A percentile compares a stretch with the other conserved stretches of the same genome.
phyloP scores from a whole-genome alignment of 2,888 invertebrate species.

The Athetis lepigone region DNA sequence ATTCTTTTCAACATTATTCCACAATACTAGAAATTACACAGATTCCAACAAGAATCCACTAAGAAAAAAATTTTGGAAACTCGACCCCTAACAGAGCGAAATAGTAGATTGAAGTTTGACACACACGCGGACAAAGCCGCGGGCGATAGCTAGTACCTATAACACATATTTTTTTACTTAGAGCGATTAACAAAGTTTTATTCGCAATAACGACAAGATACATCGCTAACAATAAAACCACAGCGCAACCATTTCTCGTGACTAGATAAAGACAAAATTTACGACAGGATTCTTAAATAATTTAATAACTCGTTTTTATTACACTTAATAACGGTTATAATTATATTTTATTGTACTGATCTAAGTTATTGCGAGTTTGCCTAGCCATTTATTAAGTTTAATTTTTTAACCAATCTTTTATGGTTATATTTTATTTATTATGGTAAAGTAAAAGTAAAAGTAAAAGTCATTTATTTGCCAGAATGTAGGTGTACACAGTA shows the following conservation, averaged over 20 bases:
- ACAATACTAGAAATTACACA: no score
- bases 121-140: no score
- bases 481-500: no score
- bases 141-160: no score
- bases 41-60: no score
- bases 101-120: no score
- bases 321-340: constrained; percentile 63
- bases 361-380: constrained; percentile 40
- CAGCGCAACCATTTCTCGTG: constrained; percentile 39
- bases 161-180: no score
- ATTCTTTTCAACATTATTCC: no score
- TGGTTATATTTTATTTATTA: constrained; percentile 6
- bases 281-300: constrained; percentile 57
- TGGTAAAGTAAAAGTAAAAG: no score
- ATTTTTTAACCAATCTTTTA: constrained; percentile 3
- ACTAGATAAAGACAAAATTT: constrained; percentile 56
- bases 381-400: constrained; percentile 35
- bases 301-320: constrained; percentile 63
- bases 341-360: constrained; percentile 53
- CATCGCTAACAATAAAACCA: constrained; percentile 29
- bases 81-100: no score
- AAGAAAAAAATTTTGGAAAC: no score
- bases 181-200: neutral
- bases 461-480: no score
- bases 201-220: constrained; percentile 13